Percentiles rank a stretch among this genome's conserved stretches.
These are phyloP conservation scores for Microctenopoma stevenorrisi DNA, from an alignment of 2,797 vertebrate species.

Conservation along the genomic window DNA sequence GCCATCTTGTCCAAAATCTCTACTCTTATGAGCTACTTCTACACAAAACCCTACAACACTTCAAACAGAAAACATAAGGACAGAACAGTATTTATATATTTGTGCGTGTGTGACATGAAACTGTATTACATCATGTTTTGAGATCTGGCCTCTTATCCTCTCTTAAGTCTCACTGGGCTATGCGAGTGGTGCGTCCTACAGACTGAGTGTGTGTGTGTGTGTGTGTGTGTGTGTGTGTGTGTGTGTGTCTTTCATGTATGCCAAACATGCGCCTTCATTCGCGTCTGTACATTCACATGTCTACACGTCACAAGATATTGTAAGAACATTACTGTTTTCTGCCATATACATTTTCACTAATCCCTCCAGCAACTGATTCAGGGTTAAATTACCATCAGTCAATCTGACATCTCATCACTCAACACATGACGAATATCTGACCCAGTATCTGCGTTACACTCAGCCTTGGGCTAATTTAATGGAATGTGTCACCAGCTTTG, in stretches of 20 bases:
- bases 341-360: slow-evolving; percentile 67
- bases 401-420: slow-evolving; percentile 66
- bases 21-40: neutral
- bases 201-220: slow-evolving; percentile 6
- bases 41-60: neutral
- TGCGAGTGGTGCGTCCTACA: slow-evolving; percentile 11
- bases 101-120: slow-evolving; percentile 21
- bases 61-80: neutral
- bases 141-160: slow-evolving; percentile 30
- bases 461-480: slow-evolving; percentile 60
- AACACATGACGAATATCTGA: slow-evolving; percentile 52
- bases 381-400: slow-evolving; percentile 72
- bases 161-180: slow-evolving; percentile 27
- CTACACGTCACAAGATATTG: slow-evolving; percentile 63
- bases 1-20: neutral
- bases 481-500: slow-evolving; percentile 68
- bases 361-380: slow-evolving; percentile 56
- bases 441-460: slow-evolving; percentile 41
- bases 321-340: slow-evolving; percentile 62
- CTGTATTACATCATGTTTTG: slow-evolving; percentile 39
- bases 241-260: neutral
- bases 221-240: neutral
- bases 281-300: slow-evolving; percentile 55
- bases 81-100: neutral
- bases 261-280: slow-evolving; percentile 30